Evolutionary conservation across 1,140 invertebrate genomes (phyloP), one percentile per base, ranked within the genome.

Genomic region (Drepana arcuata): DNA sequence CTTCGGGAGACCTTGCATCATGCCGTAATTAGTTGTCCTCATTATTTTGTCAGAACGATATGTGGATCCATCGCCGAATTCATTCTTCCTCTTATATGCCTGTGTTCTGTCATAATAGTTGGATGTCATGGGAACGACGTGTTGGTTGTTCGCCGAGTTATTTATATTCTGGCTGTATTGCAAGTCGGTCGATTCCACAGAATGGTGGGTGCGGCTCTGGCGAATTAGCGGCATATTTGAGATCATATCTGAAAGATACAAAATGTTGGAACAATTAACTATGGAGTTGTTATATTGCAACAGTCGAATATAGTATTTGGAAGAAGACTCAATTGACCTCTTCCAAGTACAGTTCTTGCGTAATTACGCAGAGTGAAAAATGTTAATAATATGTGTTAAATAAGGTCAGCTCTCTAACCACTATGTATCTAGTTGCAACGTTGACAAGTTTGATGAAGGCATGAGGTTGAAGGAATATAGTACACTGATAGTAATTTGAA

Each of bases 1-100:
- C 30, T 78, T 77, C 0, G 61, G 49, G n/a, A 60, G 14, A 6
- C 56, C 60, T 18, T 72, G 71, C 0, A 69, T 57, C 64, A 68
- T 71, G n/a, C 36, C 45, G 38, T 79, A 77, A 16, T 61, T 74
- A n/a, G 34, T 16, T 12, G 67, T 61, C 16, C 77, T 52, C 65
- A 83, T 83, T 16, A 83, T 75, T 56, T 79, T 82, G 27, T 82
- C 77, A 0, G 57, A 63, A 16, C 74, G 67, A 29, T 70, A 82
- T 0, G 60, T 41, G 0, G 65, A 65, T 0, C 66, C 51, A 36
- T 77, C 70, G 0, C 67, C 64, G 18, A 79, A 82, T 10, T 81
- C 70, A 35, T 72, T 75, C 43, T 83, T 84, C 29, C 71, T 48
- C 35, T 84, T 84, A 23, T 70, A 75, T 2, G 48, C 41, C 4